Conservation (phyloP, 2,797 vertebrate genomes). For the Peromyscus melanophrys region DNA sequence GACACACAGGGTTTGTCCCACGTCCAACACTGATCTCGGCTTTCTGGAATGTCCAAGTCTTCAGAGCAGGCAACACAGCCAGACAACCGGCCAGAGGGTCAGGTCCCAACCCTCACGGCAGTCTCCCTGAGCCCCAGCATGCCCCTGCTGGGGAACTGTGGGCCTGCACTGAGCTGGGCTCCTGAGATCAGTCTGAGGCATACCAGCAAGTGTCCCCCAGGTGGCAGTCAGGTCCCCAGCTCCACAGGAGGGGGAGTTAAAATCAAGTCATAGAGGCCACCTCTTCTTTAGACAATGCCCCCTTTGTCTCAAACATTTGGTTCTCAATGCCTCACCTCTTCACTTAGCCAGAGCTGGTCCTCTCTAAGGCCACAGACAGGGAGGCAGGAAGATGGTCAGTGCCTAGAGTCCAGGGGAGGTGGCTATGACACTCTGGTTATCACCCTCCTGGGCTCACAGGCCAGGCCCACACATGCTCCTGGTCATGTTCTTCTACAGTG, state of each 20-base stretch:
- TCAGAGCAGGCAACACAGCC: conserved; percentile 68
- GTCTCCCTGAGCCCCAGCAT: conserved; percentile 66
- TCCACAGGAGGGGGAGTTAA: neutral
- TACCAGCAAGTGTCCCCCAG: neutral
- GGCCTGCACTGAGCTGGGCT: neutral
- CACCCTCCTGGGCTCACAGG: neutral
- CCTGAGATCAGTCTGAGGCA: neutral
- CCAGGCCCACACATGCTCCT: neutral
- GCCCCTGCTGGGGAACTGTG: conserved; percentile 29
- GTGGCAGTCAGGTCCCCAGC: neutral
- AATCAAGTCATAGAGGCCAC: neutral
- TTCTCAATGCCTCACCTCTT: neutral
- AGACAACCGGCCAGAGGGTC: conserved; percentile 84
- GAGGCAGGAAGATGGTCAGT: neutral
- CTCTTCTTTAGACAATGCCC: neutral
- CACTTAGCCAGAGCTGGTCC: neutral
- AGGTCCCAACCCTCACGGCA: conserved; percentile 69
- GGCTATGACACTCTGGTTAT: neutral
- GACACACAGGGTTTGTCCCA: conserved; percentile 80
- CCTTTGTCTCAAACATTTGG: neutral
- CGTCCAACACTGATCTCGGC: conserved; percentile 83
- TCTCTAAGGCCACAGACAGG: neutral
- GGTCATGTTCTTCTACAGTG: neutral
- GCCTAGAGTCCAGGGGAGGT: neutral
- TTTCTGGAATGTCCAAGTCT: conserved; percentile 82